A percentile compares a stretch with the other conserved stretches of the same genome.
These are phyloP conservation scores for Drosophila neonasuta DNA, from an alignment of 2,888 invertebrate species.

Conservation along the genomic window DNA sequence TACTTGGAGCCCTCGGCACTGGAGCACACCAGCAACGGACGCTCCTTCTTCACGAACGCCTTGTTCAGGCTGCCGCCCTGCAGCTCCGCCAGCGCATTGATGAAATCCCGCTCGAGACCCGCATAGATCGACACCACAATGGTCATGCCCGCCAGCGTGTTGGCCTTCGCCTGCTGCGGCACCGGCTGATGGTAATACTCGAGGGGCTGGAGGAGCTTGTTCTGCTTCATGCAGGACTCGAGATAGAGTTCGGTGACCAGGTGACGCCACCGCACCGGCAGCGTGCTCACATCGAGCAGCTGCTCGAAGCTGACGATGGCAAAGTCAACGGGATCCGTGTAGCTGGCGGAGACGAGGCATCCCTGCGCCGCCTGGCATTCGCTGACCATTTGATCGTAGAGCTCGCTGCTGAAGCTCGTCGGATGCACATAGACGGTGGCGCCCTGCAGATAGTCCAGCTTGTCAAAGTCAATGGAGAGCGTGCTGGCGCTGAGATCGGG, in stretches of 20 bases:
- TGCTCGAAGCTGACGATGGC: constrained; percentile 85
- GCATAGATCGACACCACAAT: constrained; percentile 91
- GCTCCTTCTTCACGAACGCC: constrained; percentile 87
- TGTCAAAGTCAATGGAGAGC: constrained; percentile 78
- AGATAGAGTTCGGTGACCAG: constrained; percentile 81
- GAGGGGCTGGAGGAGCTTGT: constrained; percentile 84
- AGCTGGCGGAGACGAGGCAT: constrained; percentile 82
- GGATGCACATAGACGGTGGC: constrained; percentile 81
- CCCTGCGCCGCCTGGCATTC: constrained; percentile 85
- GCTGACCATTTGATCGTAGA: constrained; percentile 81
- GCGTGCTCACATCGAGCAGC: constrained; percentile 56
- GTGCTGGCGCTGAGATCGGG: constrained; percentile 71
- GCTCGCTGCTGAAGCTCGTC: constrained; percentile 82
- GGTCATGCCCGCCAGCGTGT: constrained; percentile 87
- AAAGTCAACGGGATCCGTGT: constrained; percentile 85
- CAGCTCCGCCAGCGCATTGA: constrained; percentile 87
- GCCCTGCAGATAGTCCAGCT: constrained; percentile 78
- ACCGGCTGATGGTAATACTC: constrained; percentile 89
- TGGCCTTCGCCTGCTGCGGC: constrained; percentile 82
- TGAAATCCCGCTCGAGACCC: constrained; percentile 88
- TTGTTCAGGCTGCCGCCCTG: constrained; percentile 89
- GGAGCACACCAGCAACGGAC: constrained; percentile 92
- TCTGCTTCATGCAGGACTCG: constrained; percentile 83
- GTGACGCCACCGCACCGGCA: constrained; percentile 75
- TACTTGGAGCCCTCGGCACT: constrained; percentile 90